A percentile compares a stretch with the other conserved stretches of the same genome.
These are phyloP conservation scores for Vannuccia rotundouncinata DNA, from an alignment of 2,888 invertebrate species.

Conservation along the genomic window DNA sequence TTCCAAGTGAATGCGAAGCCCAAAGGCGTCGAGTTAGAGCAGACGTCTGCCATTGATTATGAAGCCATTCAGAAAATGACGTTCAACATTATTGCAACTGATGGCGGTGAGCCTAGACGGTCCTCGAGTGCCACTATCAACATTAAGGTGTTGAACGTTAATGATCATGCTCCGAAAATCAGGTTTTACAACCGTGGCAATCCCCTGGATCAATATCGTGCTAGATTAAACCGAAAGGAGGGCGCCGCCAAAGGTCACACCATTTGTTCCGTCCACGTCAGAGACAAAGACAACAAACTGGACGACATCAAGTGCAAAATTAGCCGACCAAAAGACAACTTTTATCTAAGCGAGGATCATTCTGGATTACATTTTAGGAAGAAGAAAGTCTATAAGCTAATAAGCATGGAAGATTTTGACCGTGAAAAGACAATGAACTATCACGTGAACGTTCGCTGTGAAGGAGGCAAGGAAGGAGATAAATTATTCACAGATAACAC, in stretches of 20 bases:
- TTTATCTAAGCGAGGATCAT: neutral
- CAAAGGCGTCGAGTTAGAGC: slow-evolving; percentile 5
- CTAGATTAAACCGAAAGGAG: neutral
- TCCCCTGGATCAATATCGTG: neutral
- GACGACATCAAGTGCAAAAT: slow-evolving; percentile 24
- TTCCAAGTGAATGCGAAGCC: slow-evolving; percentile 21
- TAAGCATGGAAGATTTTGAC: slow-evolving; percentile 30
- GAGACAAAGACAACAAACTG: neutral
- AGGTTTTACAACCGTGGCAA: slow-evolving; percentile 30
- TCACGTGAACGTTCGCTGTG: slow-evolving; percentile 12
- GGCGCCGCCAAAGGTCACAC: neutral
- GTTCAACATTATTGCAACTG: slow-evolving; percentile 10
- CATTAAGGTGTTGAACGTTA: slow-evolving; percentile 18
- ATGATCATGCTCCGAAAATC: slow-evolving; percentile 33
- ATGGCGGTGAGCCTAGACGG: slow-evolving; percentile 6
- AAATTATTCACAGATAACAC: neutral
- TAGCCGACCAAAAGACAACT: neutral
- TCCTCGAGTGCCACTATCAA: slow-evolving; percentile 18
- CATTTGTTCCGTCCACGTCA: slow-evolving; percentile 22
- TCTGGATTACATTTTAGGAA: neutral
- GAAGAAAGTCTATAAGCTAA: neutral
- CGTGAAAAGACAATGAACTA: slow-evolving; percentile 27
- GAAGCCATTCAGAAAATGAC: slow-evolving; percentile 18
- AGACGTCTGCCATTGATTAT: slow-evolving; percentile 25
- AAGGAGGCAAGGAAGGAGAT: neutral